Conservation (phyloP, 2,113 vertebrate genomes). For the Hyperopisus bebe region DNA sequence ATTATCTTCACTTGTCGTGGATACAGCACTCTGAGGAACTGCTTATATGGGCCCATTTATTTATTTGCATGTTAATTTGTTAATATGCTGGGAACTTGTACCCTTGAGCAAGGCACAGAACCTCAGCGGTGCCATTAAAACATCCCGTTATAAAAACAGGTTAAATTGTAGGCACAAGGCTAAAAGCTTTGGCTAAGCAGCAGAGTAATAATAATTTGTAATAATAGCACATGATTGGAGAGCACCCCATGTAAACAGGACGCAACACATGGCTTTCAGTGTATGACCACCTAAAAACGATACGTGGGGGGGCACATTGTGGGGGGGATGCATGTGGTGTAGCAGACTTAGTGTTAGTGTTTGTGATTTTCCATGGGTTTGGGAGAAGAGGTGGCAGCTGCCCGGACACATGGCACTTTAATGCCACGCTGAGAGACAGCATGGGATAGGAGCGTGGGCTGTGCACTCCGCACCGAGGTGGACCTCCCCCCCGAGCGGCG, state of each 20-base stretch:
- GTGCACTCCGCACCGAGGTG: neutral
- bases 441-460: neutral
- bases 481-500: neutral
- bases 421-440: conserved; percentile 5
- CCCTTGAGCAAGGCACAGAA: neutral
- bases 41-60: neutral
- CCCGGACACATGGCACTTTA: conserved; percentile 20
- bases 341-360: neutral
- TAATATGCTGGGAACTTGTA: neutral
- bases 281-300: neutral
- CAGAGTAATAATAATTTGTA: neutral
- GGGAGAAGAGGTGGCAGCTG: conserved; percentile 16
- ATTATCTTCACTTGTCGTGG: neutral
- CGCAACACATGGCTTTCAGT: neutral
- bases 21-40: neutral
- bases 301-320: neutral
- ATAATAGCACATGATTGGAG: neutral
- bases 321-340: neutral
- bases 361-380: conserved; percentile 16
- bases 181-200: neutral
- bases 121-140: neutral
- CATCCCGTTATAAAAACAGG: neutral
- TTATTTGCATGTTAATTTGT: neutral
- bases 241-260: neutral
- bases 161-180: neutral